A percentile compares a stretch with the other conserved stretches of the same genome.
phyloP scores from a whole-genome alignment of 1,140 invertebrate genomes.

The Drosophila pandora region DNA sequence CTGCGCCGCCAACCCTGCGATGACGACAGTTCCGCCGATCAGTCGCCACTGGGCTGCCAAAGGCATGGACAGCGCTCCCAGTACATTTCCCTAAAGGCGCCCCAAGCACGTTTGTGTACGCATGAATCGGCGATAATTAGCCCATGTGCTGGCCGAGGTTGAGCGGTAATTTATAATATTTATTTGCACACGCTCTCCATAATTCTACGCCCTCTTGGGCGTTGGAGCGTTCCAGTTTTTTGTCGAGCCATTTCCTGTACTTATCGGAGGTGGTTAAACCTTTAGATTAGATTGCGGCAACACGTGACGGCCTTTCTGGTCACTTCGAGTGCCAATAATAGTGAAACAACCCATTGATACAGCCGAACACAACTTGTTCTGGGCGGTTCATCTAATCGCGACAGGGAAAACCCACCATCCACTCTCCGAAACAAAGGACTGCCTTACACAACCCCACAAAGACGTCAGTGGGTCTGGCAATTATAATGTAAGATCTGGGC shows the following conservation, averaged over 20 bases:
- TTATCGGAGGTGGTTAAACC: conserved; percentile 42
- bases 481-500: conserved; percentile 6
- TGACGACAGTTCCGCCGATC: conserved; percentile 41
- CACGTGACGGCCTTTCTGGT: conserved; percentile 30
- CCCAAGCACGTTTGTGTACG: conserved; percentile 30
- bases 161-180: conserved; percentile 26
- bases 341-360: conserved; percentile 12
- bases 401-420: background rate
- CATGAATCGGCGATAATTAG: conserved; percentile 35
- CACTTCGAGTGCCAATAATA: conserved; percentile 17
- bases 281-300: conserved; percentile 25
- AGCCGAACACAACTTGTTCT: conserved; percentile 35
- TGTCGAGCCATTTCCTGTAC: conserved; percentile 33
- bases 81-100: background rate
- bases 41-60: conserved; percentile 37
- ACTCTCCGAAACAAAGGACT: background rate
- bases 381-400: conserved; percentile 26
- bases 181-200: conserved; percentile 12
- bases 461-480: conserved; percentile 2
- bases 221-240: background rate
- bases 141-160: background rate
- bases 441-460: background rate
- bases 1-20: conserved; percentile 24
- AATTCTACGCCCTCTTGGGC: background rate
- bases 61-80: conserved; percentile 35